A percentile compares a stretch with the other conserved stretches of the same genome.
Conservation (phyloP, 2,888 invertebrate genomes). For the Scrobipalpa atriplicella region DNA sequence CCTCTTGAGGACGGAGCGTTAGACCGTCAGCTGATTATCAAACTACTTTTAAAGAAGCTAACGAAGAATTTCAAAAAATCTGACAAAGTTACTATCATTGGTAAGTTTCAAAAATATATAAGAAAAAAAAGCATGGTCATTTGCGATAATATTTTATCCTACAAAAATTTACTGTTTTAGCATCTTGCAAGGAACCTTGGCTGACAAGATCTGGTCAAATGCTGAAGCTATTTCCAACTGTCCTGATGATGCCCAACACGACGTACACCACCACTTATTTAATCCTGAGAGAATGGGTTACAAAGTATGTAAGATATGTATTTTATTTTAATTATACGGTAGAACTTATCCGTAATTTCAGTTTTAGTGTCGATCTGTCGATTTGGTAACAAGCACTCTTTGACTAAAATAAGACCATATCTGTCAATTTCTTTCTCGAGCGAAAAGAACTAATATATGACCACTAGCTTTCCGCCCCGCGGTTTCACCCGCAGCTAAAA, state of each 20-base stretch:
- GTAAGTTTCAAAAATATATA: slow-evolving; percentile 40
- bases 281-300: slow-evolving; percentile 58
- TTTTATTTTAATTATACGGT: background rate
- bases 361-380: too few relatives aligned
- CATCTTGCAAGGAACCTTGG: slow-evolving; percentile 65
- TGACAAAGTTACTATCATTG: slow-evolving; percentile 62
- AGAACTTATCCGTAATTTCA: background rate
- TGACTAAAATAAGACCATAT: too few relatives aligned
- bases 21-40: slow-evolving; percentile 46
- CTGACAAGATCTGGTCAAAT: slow-evolving; percentile 48
- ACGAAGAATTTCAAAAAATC: slow-evolving; percentile 52
- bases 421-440: too few relatives aligned
- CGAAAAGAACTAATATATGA: too few relatives aligned
- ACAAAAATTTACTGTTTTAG: slow-evolving; percentile 42
- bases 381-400: too few relatives aligned
- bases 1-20: slow-evolving; percentile 47
- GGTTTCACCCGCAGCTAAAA: too few relatives aligned
- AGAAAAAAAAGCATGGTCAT: background rate
- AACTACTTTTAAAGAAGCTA: slow-evolving; percentile 49
- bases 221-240: slow-evolving; percentile 53
- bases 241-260: slow-evolving; percentile 56
- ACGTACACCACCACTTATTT: slow-evolving; percentile 52
- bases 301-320: slow-evolving; percentile 40
- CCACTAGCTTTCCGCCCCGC: too few relatives aligned
- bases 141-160: background rate